Evolutionary conservation across 2,113 vertebrate species (phyloP), one percentile per base, ranked within the genome.

Genomic region (Oryzias celebensis): DNA sequence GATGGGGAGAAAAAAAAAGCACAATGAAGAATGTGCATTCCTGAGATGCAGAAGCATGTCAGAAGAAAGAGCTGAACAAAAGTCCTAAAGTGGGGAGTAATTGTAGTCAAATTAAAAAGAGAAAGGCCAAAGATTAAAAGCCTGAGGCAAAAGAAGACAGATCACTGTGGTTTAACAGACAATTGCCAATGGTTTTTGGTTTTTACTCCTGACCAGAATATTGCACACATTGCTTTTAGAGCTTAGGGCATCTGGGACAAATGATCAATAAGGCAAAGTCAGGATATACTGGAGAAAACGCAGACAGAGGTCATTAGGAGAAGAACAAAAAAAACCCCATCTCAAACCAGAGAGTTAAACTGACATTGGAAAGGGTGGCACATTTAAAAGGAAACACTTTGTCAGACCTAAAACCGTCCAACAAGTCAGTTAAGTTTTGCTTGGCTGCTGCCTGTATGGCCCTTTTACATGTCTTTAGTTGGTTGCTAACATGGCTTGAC

Each of bases 401-500:
- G 47, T 69, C 48, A 58, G 24, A 68, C 45, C 45, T 50, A 49
- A 73, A 68, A 81, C 52, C 62, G 62, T 36, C 68, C 56, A 54
- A 62, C 51, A n/a, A 68, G 49, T 57, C 52, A 42, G 49, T 64
- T 60, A 65, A 20, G 24, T 76, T 78, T 80, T 26, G 54, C 49
- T 85, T 71, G 71, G 81, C 76, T 63, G 53, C 20, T 46, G 12
- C 58, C 72, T 71, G 83, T 77, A 86, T 77, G 83, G 78, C 73
- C 1, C 75, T 82, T 87, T 87, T 87, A 87, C 88, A 64, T 18
- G 41, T 71, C 75, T 45, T n/a, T 20, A 73, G 71, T 51, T 15
- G 46, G 48, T 54, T 14, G 31, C 73, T 88, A 89, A 90, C 75
- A 24, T 62, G 60, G 42, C 76, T 71, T 87, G 80, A 87, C 83